Conservation (phyloP, 2,113 vertebrate species). For the Seriola aureovittata region DNA sequence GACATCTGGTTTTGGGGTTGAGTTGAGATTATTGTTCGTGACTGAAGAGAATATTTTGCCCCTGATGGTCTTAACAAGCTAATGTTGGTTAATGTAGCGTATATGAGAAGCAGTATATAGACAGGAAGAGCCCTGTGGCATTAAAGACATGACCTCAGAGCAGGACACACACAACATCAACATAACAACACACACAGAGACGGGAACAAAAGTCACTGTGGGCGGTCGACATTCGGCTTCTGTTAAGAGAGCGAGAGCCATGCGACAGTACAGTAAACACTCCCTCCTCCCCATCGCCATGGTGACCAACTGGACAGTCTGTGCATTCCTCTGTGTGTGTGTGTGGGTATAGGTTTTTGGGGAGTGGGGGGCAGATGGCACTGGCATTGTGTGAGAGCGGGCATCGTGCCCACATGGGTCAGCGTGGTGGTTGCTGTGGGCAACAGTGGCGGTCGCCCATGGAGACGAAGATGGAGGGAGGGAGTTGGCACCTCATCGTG, state of each 20-base stretch:
- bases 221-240: constrained; percentile 53
- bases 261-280: constrained; percentile 51
- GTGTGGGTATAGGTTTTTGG: constrained; percentile 8
- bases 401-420: constrained; percentile 60
- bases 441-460: constrained; percentile 53
- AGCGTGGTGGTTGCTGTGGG: constrained; percentile 62
- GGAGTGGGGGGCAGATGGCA: constrained; percentile 53
- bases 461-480: constrained; percentile 50
- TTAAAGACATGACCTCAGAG: constrained; percentile 23
- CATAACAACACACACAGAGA: constrained; percentile 15
- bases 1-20: neutral
- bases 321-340: constrained; percentile 39
- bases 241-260: constrained; percentile 41
- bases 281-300: constrained; percentile 48
- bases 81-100: neutral
- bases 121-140: constrained; percentile 2
- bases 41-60: neutral
- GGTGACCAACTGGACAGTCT: constrained; percentile 69
- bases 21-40: neutral
- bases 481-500: constrained; percentile 51
- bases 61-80: neutral
- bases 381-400: constrained; percentile 65
- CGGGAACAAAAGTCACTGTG: constrained; percentile 61
- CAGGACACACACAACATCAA: constrained; percentile 29
- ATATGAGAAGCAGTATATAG: neutral